A percentile compares a stretch with the other conserved stretches of the same genome.
phyloP scores from a whole-genome alignment of 2,888 invertebrate genomes.

The Nebria brevicollis region DNA sequence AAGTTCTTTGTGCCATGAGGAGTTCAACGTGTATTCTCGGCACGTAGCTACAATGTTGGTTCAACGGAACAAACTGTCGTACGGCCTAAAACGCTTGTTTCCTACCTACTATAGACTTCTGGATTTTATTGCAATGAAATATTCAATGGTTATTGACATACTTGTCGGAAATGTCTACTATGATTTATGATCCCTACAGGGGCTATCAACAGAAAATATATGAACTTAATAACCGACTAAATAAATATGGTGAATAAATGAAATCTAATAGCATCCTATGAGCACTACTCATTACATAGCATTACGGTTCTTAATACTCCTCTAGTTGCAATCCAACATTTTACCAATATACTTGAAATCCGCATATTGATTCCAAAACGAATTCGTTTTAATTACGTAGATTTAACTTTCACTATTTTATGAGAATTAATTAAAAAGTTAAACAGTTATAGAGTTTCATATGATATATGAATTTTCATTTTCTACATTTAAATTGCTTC shows the following conservation, averaged over 20 bases:
- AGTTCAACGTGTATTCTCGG: neutral
- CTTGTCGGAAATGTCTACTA: neutral
- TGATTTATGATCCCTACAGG: neutral
- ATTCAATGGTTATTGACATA: neutral
- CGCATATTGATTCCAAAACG: no score
- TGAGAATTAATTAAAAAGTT: no score
- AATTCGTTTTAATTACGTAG: no score
- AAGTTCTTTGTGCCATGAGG: neutral
- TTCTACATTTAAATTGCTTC: no score
- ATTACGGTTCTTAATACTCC: no score
- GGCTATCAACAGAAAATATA: neutral
- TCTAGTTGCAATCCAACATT: no score
- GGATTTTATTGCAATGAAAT: neutral
- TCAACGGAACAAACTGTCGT: neutral
- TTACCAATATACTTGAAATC: no score
- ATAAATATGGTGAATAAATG: neutral
- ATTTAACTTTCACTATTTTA: no score
- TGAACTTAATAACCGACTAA: neutral
- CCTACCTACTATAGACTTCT: neutral
- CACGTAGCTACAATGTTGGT: neutral
- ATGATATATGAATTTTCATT: no score
- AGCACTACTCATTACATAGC: neutral
- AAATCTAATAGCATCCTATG: neutral
- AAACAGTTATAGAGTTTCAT: no score
- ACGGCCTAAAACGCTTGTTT: constrained; percentile 1